Evolutionary conservation across 2,797 vertebrate genomes (phyloP).

Genomic region (Miichthys miiuy): DNA sequence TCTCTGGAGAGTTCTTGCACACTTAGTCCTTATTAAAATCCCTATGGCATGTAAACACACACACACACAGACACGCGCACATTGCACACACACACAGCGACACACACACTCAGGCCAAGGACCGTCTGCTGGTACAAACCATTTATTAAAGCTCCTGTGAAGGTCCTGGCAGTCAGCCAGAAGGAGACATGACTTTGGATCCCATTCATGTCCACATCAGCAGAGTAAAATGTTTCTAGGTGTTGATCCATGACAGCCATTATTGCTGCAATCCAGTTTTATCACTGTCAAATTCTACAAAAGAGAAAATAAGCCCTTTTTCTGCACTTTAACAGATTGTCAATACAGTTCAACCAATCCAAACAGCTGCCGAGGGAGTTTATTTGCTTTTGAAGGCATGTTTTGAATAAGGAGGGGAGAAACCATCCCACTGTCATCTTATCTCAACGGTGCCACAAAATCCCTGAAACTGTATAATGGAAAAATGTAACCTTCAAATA

Average conservation of each 20-base stretch:
- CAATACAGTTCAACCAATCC: constrained; percentile 76
- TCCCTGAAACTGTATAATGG: constrained; percentile 22
- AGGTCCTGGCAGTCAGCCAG: constrained; percentile 86
- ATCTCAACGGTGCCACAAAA: constrained; percentile 42
- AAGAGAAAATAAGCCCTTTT: constrained; percentile 77
- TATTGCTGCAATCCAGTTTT: constrained; percentile 85
- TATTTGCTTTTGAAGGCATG: constrained; percentile 72
- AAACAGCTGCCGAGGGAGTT: constrained; percentile 70
- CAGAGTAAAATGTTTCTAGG: constrained; percentile 85
- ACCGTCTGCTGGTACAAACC: constrained; percentile 83
- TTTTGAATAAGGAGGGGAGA: constrained; percentile 69
- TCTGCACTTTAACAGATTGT: constrained; percentile 77
- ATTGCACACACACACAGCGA: constrained; percentile 34
- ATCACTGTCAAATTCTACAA: constrained; percentile 84
- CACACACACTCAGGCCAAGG: constrained; percentile 70
- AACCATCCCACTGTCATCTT: constrained; percentile 39
- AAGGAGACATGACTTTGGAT: constrained; percentile 84
- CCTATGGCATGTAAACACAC: constrained; percentile 81
- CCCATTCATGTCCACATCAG: constrained; percentile 84
- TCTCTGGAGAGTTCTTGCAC: constrained; percentile 75
- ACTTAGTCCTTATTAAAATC: constrained; percentile 85
- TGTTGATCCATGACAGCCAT: constrained; percentile 85
- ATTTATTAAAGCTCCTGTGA: constrained; percentile 86
- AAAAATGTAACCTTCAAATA: constrained; percentile 36
- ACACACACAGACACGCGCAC: constrained; percentile 46